Percentiles rank a stretch among this genome's conserved stretches.
Evolutionary conservation across 2,888 invertebrate species (phyloP).

Genomic region (Pristionchus arcanus): DNA sequence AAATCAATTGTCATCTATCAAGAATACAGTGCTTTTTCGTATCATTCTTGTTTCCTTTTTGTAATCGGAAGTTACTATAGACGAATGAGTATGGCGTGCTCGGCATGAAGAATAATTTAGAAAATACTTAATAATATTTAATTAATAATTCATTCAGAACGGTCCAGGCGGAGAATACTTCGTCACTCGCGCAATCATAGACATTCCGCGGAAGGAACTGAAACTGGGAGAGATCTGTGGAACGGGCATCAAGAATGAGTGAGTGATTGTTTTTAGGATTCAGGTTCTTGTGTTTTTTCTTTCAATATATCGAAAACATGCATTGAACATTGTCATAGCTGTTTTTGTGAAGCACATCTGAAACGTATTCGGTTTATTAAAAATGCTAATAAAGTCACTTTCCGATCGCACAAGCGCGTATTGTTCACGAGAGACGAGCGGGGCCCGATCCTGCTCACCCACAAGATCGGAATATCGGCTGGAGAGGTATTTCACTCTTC

Average conservation of each 20-base stretch:
- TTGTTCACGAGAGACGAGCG: conserved; percentile 40
- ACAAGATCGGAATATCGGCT: conserved; percentile 19
- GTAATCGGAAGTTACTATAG: too few species aligned
- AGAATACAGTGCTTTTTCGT: too few species aligned
- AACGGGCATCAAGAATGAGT: conserved; percentile 52
- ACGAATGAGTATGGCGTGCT: too few species aligned
- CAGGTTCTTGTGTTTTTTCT: not conserved
- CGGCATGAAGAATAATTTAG: too few species aligned
- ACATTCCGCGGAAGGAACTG: conserved; percentile 9
- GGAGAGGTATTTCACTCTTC: conserved; percentile 31
- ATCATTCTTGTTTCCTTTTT: too few species aligned
- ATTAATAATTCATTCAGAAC: not conserved
- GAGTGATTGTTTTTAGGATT: not conserved
- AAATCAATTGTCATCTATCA: not conserved
- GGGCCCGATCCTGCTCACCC: conserved; percentile 44
- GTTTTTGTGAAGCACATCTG: too few species aligned
- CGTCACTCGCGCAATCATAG: conserved; percentile 8
- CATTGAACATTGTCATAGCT: too few species aligned
- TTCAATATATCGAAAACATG: not conserved
- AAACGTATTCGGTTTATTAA: too few species aligned
- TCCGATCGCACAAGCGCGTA: conserved; percentile 45
- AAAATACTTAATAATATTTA: too few species aligned
- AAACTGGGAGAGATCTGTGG: conserved; percentile 24
- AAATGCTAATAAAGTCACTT: not conserved
- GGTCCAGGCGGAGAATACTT: conserved; percentile 32